Percentiles rank a stretch among this genome's conserved stretches.
Conservation (phyloP, 2,888 invertebrate species). For the Branchipolynoe longqiensis region DNA sequence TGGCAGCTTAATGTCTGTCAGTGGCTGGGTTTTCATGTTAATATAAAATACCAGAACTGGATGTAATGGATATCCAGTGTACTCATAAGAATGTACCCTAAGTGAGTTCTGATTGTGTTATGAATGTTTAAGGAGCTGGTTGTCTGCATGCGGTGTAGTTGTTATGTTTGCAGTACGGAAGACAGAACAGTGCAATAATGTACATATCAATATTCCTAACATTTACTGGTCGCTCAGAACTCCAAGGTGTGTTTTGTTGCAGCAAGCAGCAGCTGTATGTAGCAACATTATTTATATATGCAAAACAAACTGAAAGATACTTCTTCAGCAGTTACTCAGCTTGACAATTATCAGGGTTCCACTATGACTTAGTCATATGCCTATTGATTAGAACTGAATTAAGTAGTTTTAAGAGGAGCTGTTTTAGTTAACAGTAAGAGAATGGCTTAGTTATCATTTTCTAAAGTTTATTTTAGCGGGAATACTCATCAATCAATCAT, state of each 20-base stretch:
- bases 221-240: neutral
- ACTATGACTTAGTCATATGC: constrained; percentile 1
- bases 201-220: constrained; percentile 54
- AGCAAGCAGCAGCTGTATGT: constrained; percentile 25
- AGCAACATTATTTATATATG: constrained; percentile 25
- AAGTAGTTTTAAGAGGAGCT: neutral
- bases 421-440: neutral
- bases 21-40: too few relatives aligned
- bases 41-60: too few relatives aligned
- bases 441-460: too few relatives aligned
- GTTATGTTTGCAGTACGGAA: neutral
- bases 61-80: too few relatives aligned
- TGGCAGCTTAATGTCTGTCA: too few relatives aligned
- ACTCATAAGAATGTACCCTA: too few relatives aligned
- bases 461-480: too few relatives aligned
- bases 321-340: constrained; percentile 11
- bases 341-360: neutral
- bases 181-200: constrained; percentile 48
- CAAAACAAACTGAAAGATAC: neutral
- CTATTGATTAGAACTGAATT: neutral
- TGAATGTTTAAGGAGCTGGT: too few relatives aligned
- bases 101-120: too few relatives aligned
- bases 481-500: too few relatives aligned
- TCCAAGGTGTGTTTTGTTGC: neutral
- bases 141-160: too few relatives aligned